phyloP scores from a whole-genome alignment of 2,888 invertebrate species.

The Cremastinae sp. region DNA sequence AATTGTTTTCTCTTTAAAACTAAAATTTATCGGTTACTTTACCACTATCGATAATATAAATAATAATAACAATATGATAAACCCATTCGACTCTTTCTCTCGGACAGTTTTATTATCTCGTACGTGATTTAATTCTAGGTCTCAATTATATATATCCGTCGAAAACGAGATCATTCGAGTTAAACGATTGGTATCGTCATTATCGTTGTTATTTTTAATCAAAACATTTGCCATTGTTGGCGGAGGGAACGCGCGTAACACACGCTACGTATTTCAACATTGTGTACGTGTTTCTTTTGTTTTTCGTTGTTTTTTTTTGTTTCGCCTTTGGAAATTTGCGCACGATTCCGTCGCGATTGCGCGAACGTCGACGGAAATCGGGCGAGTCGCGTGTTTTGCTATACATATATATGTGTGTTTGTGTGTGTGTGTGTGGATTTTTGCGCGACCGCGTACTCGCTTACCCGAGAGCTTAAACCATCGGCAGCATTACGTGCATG shows the following conservation, averaged over 20 bases:
- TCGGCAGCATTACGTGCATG: conserved; percentile 51
- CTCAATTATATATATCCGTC: conserved; percentile 33
- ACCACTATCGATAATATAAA: conserved; percentile 15
- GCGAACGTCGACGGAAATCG: conserved; percentile 23
- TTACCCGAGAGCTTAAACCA: conserved; percentile 50
- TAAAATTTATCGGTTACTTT: conserved; percentile 7
- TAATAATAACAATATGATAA: conserved; percentile 27
- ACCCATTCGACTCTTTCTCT: conserved; percentile 41
- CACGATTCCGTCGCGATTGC: conserved; percentile 15
- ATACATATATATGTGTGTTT: not conserved
- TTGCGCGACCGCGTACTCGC: no score
- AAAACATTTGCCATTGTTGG: not conserved
- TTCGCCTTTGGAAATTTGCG: not conserved
- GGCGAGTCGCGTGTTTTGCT: conserved; percentile 33
- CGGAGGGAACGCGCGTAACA: conserved; percentile 4
- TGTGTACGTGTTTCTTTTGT: no score
- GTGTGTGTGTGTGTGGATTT: conserved; percentile 6
- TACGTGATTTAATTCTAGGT: conserved; percentile 30
- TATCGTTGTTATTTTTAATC: not conserved
- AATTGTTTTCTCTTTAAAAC: conserved; percentile 17
- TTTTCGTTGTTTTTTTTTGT: conserved; percentile 1
- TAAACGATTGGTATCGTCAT: conserved; percentile 20
- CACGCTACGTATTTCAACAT: conserved; percentile 33
- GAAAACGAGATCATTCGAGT: conserved; percentile 54
- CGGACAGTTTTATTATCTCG: conserved; percentile 7